Base-by-base conservation (phyloP, 1,140 invertebrate species). In the Calephelis nemesis region DNA sequence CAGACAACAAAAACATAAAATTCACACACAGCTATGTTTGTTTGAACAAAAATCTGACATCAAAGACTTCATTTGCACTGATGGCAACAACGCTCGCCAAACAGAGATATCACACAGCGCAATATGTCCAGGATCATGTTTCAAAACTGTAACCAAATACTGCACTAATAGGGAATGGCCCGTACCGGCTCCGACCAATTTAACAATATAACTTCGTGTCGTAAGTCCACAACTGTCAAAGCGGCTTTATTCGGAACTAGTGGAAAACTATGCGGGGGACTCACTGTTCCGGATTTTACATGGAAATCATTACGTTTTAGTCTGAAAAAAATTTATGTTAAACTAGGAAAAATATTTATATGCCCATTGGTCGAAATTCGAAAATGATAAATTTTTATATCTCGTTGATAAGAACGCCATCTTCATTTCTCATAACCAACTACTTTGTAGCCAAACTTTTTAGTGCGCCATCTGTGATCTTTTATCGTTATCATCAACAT, bases 151-250 rank as follows among this genome's bases (percentile, higher is more conserved):
- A 71, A 64, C 72, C 69, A 68, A 74, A 74, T 69, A 72, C 65
- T 67, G 67, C 72, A 72, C 69, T 72, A 74, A 69, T 58, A 62
- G 70, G 65, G 68, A 69, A 63, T 49, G 73, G 69, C 69, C 65
- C 74, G 73, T 68, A 60, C 67, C 67, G 69, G 65, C 63, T 74
- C 72, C 70, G 69, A 69, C 69, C 71, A 67, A 71, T 72, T 54
- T 67, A 75, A 77, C 73, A 77, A 71, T 77, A 52, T 48, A 65
- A 65, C 63, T 54, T 48, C 70, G 71, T 12, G 62, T 47, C 15
- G 74, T 69, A 74, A 77, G 71, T 77, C 73, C 71, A 74, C 71
- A 74, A 77, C 73, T 71, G 73, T 73, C 73, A 75, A 75, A 73
- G 68, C 74, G 62, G 19, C 58, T 64, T 67, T 75, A 71, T 75